phyloP scores from a whole-genome alignment of 2,797 vertebrate species.

The Tiaroga cobitis region DNA sequence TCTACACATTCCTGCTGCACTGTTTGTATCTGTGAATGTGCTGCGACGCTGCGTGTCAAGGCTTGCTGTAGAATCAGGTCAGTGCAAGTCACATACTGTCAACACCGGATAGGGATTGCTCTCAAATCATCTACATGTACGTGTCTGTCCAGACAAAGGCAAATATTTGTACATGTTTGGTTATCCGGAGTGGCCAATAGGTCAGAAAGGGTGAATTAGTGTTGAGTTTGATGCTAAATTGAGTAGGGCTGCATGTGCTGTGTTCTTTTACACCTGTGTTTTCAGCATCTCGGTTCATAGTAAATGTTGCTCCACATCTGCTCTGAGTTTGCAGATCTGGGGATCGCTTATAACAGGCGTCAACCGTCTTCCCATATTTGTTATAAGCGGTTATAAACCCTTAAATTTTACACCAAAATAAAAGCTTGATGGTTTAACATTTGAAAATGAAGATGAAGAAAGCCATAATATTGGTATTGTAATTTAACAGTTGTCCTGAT shows the following conservation, averaged over 20 bases:
- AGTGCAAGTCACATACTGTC: background rate
- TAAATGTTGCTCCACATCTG: no score
- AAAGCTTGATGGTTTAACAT: no score
- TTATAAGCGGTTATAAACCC: no score
- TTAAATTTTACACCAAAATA: no score
- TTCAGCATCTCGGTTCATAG: no score
- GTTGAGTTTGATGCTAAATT: background rate
- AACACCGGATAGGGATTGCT: background rate
- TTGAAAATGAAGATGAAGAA: no score
- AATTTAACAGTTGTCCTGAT: no score
- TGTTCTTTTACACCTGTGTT: no score
- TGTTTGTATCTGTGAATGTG: conserved; percentile 20
- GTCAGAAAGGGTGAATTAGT: background rate
- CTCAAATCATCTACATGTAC: background rate
- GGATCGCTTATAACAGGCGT: no score
- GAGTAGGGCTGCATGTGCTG: background rate
- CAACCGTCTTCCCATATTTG: no score
- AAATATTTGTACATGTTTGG: conserved; percentile 45
- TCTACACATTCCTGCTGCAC: conserved; percentile 20
- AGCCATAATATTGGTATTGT: no score
- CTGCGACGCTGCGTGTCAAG: conserved; percentile 58
- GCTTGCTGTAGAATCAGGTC: conserved; percentile 61
- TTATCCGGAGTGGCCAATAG: background rate
- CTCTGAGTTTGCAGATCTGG: no score
- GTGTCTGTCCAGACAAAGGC: conserved; percentile 11